Evolutionary conservation across 2,797 vertebrate genomes (phyloP).

Genomic region (Falco biarmicus): DNA sequence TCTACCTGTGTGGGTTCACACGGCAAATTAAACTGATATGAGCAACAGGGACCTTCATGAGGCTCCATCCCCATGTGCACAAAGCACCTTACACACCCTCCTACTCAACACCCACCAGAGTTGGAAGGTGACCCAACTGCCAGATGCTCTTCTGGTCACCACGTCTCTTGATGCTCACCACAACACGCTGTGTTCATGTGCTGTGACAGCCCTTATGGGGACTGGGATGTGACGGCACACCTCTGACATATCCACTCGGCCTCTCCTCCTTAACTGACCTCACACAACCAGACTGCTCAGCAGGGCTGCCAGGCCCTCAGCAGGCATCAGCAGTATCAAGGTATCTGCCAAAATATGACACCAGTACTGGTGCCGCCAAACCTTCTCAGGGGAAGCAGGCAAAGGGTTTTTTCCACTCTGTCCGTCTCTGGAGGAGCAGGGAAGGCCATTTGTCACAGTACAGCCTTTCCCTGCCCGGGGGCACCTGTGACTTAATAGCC

Average conservation of each 20-base stretch:
- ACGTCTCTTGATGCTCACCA: background rate
- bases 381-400: background rate
- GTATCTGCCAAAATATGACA: background rate
- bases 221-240: background rate
- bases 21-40: background rate
- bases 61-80: background rate
- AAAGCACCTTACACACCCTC: background rate
- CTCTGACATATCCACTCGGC: background rate
- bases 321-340: background rate
- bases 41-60: background rate
- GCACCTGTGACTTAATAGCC: background rate
- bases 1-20: background rate
- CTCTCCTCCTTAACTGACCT: background rate
- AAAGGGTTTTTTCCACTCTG: background rate
- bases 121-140: background rate
- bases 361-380: background rate
- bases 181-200: rapidly evolving
- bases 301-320: background rate
- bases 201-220: background rate
- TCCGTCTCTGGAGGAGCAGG: background rate
- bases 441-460: background rate
- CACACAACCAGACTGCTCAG: background rate
- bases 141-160: background rate
- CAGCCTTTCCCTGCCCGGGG: background rate
- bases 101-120: background rate